Evolutionary conservation across 2,113 vertebrate species (phyloP).

Genomic region (Sylvia atricapilla): DNA sequence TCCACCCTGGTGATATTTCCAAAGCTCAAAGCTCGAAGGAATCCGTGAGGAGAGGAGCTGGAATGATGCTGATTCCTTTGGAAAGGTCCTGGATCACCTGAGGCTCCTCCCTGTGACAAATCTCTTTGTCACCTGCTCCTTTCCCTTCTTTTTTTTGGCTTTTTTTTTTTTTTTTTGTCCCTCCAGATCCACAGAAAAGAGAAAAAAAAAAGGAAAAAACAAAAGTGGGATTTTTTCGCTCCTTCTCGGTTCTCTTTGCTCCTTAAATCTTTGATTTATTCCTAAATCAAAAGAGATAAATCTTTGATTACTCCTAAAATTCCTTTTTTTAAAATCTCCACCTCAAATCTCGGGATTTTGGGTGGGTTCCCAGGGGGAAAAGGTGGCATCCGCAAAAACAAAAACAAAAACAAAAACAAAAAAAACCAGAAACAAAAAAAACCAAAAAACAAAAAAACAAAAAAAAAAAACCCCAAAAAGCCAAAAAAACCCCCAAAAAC

Average conservation of each 20-base stretch:
- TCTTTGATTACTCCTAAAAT: no score
- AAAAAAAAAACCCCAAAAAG: no score
- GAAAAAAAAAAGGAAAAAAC: neutral
- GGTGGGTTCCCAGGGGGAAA: neutral
- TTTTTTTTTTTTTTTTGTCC: neutral
- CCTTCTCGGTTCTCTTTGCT: fast-evolving
- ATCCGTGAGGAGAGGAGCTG: neutral
- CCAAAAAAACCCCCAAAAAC: no score
- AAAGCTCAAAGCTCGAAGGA: neutral
- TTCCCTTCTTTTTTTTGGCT: neutral
- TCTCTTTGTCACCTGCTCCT: neutral
- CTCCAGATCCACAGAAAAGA: neutral
- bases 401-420: no score
- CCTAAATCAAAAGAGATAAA: no score
- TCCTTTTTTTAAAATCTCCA: no score
- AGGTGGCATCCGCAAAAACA: no score
- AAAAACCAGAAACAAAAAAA: no score
- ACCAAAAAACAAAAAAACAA: no score
- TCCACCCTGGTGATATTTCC: neutral
- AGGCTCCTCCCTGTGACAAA: neutral
- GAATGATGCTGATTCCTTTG: neutral
- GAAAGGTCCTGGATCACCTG: neutral
- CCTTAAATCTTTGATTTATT: neutral
- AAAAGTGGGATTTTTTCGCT: neutral
- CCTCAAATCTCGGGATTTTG: neutral